phyloP scores from a whole-genome alignment of 2,797 vertebrate species.

The Rhodeus uyekii region DNA sequence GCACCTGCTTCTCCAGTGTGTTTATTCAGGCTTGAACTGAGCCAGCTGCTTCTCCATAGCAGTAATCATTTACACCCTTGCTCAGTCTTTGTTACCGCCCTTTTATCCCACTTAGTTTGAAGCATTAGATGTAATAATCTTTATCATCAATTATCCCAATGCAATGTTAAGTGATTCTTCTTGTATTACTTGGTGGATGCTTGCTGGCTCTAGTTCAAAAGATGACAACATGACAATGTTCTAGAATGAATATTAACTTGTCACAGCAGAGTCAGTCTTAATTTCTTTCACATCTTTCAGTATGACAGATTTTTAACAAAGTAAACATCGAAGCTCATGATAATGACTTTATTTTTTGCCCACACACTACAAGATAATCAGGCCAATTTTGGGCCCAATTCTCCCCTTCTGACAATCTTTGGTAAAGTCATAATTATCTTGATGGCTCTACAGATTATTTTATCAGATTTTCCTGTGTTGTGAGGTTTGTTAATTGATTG shows the following conservation, averaged over 20 bases:
- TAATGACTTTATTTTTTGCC: background rate
- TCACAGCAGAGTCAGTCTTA: background rate
- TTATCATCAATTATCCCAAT: conserved; percentile 12
- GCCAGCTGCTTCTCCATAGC: conserved; percentile 27
- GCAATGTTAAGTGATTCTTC: background rate
- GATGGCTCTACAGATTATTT: too few species aligned
- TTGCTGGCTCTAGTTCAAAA: conserved; percentile 3
- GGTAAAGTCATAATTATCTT: background rate
- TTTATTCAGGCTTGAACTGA: conserved; percentile 26
- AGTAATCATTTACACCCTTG: conserved; percentile 19
- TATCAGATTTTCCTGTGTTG: too few species aligned
- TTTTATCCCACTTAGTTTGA: conserved; percentile 36
- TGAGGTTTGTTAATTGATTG: background rate
- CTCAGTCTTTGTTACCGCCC: conserved; percentile 9
- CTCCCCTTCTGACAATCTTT: background rate
- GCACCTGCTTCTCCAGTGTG: conserved; percentile 39
- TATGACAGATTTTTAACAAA: background rate
- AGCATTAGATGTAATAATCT: conserved; percentile 18
- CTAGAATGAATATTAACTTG: background rate
- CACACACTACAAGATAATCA: background rate
- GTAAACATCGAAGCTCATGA: background rate
- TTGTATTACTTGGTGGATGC: conserved; percentile 13
- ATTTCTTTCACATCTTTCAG: background rate
- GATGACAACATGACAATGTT: conserved; percentile 13
- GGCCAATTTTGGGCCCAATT: background rate